phyloP scores from a whole-genome alignment of 2,888 invertebrate genomes.

The Myathropa florea region DNA sequence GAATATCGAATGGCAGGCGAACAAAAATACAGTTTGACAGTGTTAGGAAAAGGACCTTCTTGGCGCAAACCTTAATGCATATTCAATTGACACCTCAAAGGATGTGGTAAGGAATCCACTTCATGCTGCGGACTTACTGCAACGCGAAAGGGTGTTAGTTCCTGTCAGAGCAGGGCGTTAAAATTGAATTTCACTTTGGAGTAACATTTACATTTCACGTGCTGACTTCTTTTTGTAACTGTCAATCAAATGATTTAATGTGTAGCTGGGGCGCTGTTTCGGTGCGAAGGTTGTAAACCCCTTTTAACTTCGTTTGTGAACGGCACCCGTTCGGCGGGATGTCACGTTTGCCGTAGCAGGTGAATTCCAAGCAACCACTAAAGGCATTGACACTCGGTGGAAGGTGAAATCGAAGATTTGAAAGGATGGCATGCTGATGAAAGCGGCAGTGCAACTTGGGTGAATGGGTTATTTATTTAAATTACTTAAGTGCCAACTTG shows the following conservation, averaged over 20 bases:
- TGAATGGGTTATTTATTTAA: slow-evolving; percentile 49
- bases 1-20: slow-evolving; percentile 50
- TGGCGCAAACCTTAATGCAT: slow-evolving; percentile 56
- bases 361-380: neutral
- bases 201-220: slow-evolving; percentile 52
- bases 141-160: slow-evolving; percentile 1
- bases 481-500: slow-evolving; percentile 50
- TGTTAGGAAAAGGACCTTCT: slow-evolving; percentile 13
- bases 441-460: slow-evolving; percentile 3
- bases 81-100: slow-evolving; percentile 68
- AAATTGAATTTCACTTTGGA: slow-evolving; percentile 43
- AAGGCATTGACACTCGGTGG: slow-evolving; percentile 8
- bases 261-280: slow-evolving; percentile 18
- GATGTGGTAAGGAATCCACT: slow-evolving; percentile 19
- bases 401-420: slow-evolving; percentile 33
- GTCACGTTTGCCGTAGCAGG: slow-evolving; percentile 29
- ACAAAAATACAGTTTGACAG: slow-evolving; percentile 48
- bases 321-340: neutral
- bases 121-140: slow-evolving; percentile 4
- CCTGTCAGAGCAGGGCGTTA: slow-evolving; percentile 5
- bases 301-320: slow-evolving; percentile 36
- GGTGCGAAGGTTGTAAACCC: slow-evolving; percentile 32
- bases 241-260: slow-evolving; percentile 64
- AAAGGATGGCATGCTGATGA: slow-evolving; percentile 28
- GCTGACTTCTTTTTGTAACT: slow-evolving; percentile 49